Base-by-base conservation (phyloP, 2,113 vertebrate species). In the Oryzias curvinotus region DNA sequence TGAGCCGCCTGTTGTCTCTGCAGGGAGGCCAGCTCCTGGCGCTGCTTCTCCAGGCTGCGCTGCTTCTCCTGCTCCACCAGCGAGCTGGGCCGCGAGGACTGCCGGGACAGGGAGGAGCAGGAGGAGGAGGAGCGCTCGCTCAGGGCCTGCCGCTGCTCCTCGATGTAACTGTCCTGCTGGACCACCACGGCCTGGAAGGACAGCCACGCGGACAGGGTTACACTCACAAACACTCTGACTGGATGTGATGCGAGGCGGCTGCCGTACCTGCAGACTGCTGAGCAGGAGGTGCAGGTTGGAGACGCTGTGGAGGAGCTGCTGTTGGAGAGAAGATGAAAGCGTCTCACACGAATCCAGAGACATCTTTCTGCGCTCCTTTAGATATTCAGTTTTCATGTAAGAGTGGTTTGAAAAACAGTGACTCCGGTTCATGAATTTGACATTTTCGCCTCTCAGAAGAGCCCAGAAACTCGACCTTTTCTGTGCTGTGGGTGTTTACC, bases 51-150 rank as follows among this genome's bases (percentile, higher is more conserved):
- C 86, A 98, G 86, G 88, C 91, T 99, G 65, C 97, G 94, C 89
- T 98, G 96, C 90, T 98, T 98, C 90, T 99, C 97, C 87, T 99
- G 97, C 75, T 99, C 96, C 1, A 96, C 88, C 75, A 99, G 91
- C 0, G 96, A 96, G 69, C 88, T 84, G 13, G 95, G 95, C 7
- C 96, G 91, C 0, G 92, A 92, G 4, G 79, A 68, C 26, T 88
- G 78, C 4, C 96, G 89, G 0, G 85, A 87, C 4, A 82, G 23
- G 0, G 85, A 80, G 6, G 79, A 16, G 46, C 86, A 78, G 0
- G 87, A 87, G 62, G 88, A 23, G 21, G 21, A 72, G 1, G 75
- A 75, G 43, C 91, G 89, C 89, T 97, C 95, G 0, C 71, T 94
- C 77, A 96, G 88, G 60, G 92, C 87, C 85, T 95, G 91, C 52